These are phyloP conservation scores for Pemphigus obesinymphae DNA, from an alignment of 1,140 invertebrate genomes.

Conservation along the genomic window DNA sequence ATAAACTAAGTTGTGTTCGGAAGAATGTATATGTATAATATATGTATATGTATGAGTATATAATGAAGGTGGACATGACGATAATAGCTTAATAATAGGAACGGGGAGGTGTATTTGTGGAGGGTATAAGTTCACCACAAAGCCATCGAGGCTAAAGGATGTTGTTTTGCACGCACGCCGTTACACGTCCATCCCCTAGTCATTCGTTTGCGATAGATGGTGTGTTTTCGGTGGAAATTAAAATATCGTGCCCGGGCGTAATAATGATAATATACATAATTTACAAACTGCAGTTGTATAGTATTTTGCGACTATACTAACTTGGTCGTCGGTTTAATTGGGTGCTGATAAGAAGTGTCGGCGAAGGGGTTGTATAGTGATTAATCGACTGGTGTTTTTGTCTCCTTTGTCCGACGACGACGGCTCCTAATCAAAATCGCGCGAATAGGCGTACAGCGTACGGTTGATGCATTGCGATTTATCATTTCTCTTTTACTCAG, in stretches of 20 bases:
- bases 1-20: background rate
- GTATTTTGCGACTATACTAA: too few relatives aligned
- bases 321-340: background rate
- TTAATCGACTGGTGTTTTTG: conserved; percentile 31
- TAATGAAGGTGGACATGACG: background rate
- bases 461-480: conserved; percentile 5
- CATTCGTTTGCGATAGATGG: too few relatives aligned
- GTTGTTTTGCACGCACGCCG: background rate
- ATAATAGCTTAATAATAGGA: conserved; percentile 12
- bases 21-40: background rate
- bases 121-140: background rate
- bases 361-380: conserved; percentile 11
- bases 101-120: background rate
- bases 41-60: too few relatives aligned
- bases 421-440: conserved; percentile 30
- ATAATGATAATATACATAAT: background rate
- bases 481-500: background rate
- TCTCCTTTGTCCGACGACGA: conserved; percentile 9
- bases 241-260: background rate
- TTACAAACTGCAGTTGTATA: background rate
- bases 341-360: conserved; percentile 28
- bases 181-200: too few relatives aligned
- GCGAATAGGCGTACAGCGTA: background rate
- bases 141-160: background rate
- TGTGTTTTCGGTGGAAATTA: background rate